Conservation (phyloP, 2,888 invertebrate genomes). For the Marronus borbonicus region DNA sequence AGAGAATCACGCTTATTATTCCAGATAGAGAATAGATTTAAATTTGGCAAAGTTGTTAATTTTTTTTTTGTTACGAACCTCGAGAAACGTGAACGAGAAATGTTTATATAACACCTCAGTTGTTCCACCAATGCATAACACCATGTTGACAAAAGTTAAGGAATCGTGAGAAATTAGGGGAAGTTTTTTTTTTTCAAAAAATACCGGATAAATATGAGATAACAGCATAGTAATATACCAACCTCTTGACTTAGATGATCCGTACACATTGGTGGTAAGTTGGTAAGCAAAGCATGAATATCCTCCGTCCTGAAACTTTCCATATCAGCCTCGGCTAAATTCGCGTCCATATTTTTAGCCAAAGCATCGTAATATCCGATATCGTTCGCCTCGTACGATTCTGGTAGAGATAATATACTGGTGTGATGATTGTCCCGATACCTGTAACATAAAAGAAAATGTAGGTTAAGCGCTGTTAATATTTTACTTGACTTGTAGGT, state of each 20-base stretch:
- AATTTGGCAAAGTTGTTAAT: too few species aligned
- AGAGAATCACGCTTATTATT: too few species aligned
- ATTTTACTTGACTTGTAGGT: too few species aligned
- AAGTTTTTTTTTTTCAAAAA: too few species aligned
- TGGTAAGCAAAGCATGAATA: constrained; percentile 88
- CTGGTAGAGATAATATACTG: constrained; percentile 86
- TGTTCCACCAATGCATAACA: too few species aligned
- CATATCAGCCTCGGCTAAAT: constrained; percentile 95
- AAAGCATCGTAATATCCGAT: constrained; percentile 86
- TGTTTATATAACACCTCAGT: too few species aligned
- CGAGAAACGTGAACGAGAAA: too few species aligned
- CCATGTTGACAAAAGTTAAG: too few species aligned
- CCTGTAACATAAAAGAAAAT: constrained; percentile 67
- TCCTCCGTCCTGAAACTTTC: constrained; percentile 94
- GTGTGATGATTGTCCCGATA: constrained; percentile 89
- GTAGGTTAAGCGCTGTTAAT: neutral
- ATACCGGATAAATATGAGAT: too few species aligned
- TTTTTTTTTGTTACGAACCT: too few species aligned
- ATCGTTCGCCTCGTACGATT: constrained; percentile 81
- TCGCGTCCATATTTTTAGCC: constrained; percentile 91
- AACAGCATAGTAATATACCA: constrained; percentile 50
- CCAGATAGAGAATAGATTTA: too few species aligned
- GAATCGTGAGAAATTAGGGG: too few species aligned
- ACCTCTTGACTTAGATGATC: constrained; percentile 71
- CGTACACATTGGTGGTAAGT: constrained; percentile 80